Conservation (phyloP, 1,140 invertebrate genomes). For the Anastrepha obliqua region DNA sequence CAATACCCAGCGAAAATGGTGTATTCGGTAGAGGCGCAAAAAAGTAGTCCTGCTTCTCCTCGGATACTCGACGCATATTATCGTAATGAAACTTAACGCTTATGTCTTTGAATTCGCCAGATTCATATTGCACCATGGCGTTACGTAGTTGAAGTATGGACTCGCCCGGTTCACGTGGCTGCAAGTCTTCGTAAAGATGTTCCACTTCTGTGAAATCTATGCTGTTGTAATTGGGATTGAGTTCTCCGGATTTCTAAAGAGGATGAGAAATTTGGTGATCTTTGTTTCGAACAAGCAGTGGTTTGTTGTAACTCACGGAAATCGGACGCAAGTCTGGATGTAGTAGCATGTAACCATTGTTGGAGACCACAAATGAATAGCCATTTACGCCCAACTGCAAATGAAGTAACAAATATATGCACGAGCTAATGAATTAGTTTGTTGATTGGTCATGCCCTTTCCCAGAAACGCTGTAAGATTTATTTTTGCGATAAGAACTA, state of each 20-base stretch:
- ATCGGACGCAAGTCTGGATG: slow-evolving; percentile 85
- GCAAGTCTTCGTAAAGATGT: slow-evolving; percentile 82
- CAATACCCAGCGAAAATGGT: slow-evolving; percentile 86
- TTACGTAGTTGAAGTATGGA: slow-evolving; percentile 79
- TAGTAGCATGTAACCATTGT: slow-evolving; percentile 94
- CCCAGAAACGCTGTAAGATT: too few species aligned
- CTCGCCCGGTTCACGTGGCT: slow-evolving; percentile 75
- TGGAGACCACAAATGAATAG: slow-evolving; percentile 95
- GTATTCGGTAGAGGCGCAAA: slow-evolving; percentile 87
- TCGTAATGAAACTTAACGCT: slow-evolving; percentile 88
- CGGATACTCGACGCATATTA: slow-evolving; percentile 86
- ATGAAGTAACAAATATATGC: too few species aligned
- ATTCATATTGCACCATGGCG: slow-evolving; percentile 83
- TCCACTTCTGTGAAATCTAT: slow-evolving; percentile 97
- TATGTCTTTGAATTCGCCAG: slow-evolving; percentile 80
- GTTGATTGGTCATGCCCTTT: too few species aligned
- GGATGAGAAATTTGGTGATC: slow-evolving; percentile 19
- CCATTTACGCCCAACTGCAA: slow-evolving; percentile 93
- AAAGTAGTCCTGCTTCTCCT: slow-evolving; percentile 89
- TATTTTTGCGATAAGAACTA: too few species aligned
- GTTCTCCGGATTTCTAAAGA: slow-evolving; percentile 75
- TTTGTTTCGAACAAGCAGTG: background rate
- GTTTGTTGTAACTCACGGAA: slow-evolving; percentile 77
- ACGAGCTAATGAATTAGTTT: too few species aligned
- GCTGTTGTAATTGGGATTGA: slow-evolving; percentile 96